A percentile compares a stretch with the other conserved stretches of the same genome.
These are phyloP conservation scores for Hypotaenidia philippensis DNA, from an alignment of 2,797 vertebrate genomes.

Conservation along the genomic window DNA sequence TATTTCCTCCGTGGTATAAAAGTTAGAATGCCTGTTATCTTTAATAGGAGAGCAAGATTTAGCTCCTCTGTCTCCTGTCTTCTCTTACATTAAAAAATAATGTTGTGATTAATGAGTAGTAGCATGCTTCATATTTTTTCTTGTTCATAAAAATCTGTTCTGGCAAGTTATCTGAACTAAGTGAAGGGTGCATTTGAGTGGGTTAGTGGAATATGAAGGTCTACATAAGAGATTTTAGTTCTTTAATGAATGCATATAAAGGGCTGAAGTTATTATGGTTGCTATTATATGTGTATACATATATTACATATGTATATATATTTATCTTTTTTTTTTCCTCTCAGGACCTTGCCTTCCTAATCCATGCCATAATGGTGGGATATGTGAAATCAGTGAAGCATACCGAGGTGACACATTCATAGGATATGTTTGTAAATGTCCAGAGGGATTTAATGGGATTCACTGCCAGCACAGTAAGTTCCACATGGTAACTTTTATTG, in stretches of 20 bases:
- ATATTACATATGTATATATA: neutral
- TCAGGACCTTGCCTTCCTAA: conserved; percentile 95
- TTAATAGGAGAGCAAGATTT: conserved; percentile 48
- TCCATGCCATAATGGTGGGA: conserved; percentile 96
- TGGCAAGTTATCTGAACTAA: conserved; percentile 28
- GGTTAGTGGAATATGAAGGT: neutral
- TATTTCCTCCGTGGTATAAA: conserved; percentile 5
- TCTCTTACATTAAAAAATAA: conserved; percentile 59
- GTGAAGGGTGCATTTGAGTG: neutral
- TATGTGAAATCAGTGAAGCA: conserved; percentile 95
- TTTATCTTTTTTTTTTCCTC: neutral
- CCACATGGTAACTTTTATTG: conserved; percentile 8
- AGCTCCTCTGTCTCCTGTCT: conserved; percentile 41
- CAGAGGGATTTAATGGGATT: conserved; percentile 92
- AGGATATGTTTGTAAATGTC: conserved; percentile 96
- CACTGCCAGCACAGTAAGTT: conserved; percentile 99
- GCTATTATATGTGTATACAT: neutral
- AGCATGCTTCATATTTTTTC: conserved; percentile 27
- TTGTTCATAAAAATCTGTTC: conserved; percentile 10
- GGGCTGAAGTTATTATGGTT: neutral
- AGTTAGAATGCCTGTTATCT: conserved; percentile 54
- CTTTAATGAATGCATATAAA: neutral
- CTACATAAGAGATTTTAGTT: neutral
- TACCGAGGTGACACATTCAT: conserved; percentile 97
- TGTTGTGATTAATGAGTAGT: conserved; percentile 57